Percentiles rank a stretch among this genome's conserved stretches.
Conservation (phyloP, 30 jellyfish, hydroid and myxozoan genomes). For the Pseudorhiza aurosa region DNA sequence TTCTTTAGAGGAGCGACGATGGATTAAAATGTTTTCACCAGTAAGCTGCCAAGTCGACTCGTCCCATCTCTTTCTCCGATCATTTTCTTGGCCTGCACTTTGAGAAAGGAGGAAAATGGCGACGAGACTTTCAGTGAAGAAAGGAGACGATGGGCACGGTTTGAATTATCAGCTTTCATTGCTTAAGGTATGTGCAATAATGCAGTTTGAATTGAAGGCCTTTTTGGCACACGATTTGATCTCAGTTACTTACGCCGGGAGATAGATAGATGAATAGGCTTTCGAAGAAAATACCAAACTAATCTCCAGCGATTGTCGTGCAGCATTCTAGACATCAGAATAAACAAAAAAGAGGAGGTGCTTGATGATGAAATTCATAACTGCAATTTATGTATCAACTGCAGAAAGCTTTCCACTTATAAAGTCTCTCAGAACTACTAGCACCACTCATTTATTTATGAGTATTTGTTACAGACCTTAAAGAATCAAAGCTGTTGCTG, state of each 20-base stretch:
- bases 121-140: not conserved
- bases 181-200: conserved; percentile 10
- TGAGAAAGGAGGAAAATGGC: conserved; percentile 12
- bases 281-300: too few relatives aligned
- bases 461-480: too few relatives aligned
- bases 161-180: conserved; percentile 16
- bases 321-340: too few relatives aligned
- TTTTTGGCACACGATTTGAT: not conserved
- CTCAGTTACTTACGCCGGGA: not conserved
- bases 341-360: too few relatives aligned
- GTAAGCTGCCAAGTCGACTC: not conserved
- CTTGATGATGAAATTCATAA: too few relatives aligned
- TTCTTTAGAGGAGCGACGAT: not conserved
- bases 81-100: conserved; percentile 1
- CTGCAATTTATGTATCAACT: too few relatives aligned
- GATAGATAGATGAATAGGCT: not conserved
- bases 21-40: conserved; percentile 16
- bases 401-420: too few relatives aligned
- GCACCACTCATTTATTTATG: too few relatives aligned
- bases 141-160: conserved; percentile 10
- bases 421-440: too few relatives aligned
- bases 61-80: not conserved
- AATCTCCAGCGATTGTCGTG: too few relatives aligned
- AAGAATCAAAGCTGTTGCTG: too few relatives aligned
- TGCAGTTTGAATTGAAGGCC: not conserved